Evolutionary conservation across 2,113 vertebrate species (phyloP), one percentile per base, ranked within the genome.

Genomic region (Atrichornis clamosus): DNA sequence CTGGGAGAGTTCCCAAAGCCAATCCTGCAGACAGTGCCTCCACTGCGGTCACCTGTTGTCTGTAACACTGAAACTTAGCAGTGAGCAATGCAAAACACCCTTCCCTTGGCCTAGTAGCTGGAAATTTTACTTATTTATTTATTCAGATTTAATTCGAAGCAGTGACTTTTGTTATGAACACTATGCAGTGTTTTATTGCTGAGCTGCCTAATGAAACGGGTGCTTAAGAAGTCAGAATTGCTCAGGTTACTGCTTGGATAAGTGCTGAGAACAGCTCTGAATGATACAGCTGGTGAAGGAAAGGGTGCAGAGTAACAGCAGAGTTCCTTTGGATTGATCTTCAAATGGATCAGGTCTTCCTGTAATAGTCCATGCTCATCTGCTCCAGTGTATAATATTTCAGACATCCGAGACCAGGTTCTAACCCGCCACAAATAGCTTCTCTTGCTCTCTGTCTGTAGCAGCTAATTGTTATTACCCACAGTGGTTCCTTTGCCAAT

Each of bases 251-350:
- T 75, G 60, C 13, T 16, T 64, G 79, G 46, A 35, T 92, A 89
- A 93, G 72, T 90, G 88, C 58, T 75, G 73, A 81, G 90, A 68
- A 41, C 33, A 77, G 72, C 89, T 58, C 87, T 86, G 80, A 47
- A 27, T 80, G 92, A 63, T 90, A 74, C 0, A 4, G 79, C 67
- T 52, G 3, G 63, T 67, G 78, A 91, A 93, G 72, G 80, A 96
- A 80, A 86, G 89, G 82, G 87, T 94, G 82, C 93, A 93, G 87
- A 77, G 65, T 94, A 95, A 93, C 95, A 96, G 70, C 81, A 79
- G 94, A 73, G 90, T 47, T 93, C 59, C 62, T 91, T 81, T 77
- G 63, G 82, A 74, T 35, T 80, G 68, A 77, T 95, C 79, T 81
- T 90, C 82, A 76, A 4, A 67, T 84, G 87, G 95, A 84, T 95